A percentile compares a stretch with the other conserved stretches of the same genome.
Conservation (phyloP, 2,888 invertebrate species). For the Tenthredo mesomela region DNA sequence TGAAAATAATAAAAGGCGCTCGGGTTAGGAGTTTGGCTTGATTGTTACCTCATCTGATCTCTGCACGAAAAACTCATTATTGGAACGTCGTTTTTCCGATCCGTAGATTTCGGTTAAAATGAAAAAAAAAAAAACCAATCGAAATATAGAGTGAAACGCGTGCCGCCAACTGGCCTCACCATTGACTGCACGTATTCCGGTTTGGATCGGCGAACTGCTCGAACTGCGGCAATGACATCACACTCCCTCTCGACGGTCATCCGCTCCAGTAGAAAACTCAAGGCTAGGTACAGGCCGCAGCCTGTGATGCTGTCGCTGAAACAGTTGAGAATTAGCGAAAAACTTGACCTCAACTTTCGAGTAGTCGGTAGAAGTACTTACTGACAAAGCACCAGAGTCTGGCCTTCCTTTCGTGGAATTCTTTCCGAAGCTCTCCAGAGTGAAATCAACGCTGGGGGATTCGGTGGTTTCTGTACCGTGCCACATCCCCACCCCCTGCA, state of each 20-base stretch:
- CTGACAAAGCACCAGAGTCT: constrained; percentile 76
- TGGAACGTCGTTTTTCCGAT: no score
- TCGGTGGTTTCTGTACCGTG: constrained; percentile 62
- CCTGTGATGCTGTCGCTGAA: constrained; percentile 78
- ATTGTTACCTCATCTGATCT: not conserved
- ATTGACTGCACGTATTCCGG: constrained; percentile 73
- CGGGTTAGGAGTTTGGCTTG: not conserved
- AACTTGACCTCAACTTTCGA: no score
- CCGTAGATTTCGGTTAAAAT: not conserved
- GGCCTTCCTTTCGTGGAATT: constrained; percentile 67
- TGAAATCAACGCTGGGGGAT: constrained; percentile 69
- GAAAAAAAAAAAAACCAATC: constrained; percentile 65
- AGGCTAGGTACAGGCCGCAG: constrained; percentile 75
- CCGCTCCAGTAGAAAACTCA: constrained; percentile 75
- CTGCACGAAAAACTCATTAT: no score
- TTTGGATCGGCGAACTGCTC: constrained; percentile 76
- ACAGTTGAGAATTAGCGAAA: not conserved
- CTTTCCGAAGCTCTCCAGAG: constrained; percentile 65
- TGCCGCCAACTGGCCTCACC: not conserved
- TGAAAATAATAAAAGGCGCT: constrained; percentile 55
- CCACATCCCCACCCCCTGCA: constrained; percentile 72
- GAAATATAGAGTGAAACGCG: not conserved
- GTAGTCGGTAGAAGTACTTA: constrained; percentile 68
- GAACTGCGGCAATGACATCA: constrained; percentile 78
- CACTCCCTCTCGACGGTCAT: constrained; percentile 79